These are phyloP conservation scores for Buathra laborator DNA, from an alignment of 2,888 invertebrate genomes.

Conservation along the genomic window DNA sequence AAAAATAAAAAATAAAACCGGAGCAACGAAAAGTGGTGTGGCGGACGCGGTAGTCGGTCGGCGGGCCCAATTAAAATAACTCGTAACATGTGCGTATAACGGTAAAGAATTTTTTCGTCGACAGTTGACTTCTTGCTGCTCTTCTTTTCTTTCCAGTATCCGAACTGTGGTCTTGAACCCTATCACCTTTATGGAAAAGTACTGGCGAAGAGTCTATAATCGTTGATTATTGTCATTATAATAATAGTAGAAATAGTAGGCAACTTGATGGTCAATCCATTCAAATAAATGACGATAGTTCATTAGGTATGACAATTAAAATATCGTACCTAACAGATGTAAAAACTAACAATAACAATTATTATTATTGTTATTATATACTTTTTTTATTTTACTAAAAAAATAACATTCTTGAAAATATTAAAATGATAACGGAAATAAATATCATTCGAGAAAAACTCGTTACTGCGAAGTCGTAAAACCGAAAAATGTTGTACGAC, in stretches of 20 bases:
- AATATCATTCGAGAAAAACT: too few relatives aligned
- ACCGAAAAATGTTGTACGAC: not conserved
- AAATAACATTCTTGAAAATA: too few relatives aligned
- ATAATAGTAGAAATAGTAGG: not conserved
- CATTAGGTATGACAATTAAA: too few relatives aligned
- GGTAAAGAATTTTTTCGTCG: conserved; percentile 70
- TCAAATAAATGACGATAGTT: too few relatives aligned
- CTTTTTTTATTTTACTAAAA: too few relatives aligned
- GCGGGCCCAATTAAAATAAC: conserved; percentile 75
- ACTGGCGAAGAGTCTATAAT: not conserved
- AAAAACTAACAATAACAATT: too few relatives aligned
- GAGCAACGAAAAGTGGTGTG: conserved; percentile 64
- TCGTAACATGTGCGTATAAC: conserved; percentile 73
- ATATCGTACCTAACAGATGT: too few relatives aligned
- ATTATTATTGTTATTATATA: too few relatives aligned
- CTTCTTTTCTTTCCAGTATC: conserved; percentile 15
- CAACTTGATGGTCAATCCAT: not conserved
- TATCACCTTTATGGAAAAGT: not conserved
- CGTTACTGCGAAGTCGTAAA: too few relatives aligned
- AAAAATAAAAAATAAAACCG: conserved; percentile 62
- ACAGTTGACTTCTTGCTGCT: conserved; percentile 32
- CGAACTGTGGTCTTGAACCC: not conserved
- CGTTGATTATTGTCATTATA: not conserved
- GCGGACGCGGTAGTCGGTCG: conserved; percentile 63
- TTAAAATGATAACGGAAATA: too few relatives aligned